Evolutionary conservation across 2,888 invertebrate species (phyloP).

Genomic region (Thereva unica): DNA sequence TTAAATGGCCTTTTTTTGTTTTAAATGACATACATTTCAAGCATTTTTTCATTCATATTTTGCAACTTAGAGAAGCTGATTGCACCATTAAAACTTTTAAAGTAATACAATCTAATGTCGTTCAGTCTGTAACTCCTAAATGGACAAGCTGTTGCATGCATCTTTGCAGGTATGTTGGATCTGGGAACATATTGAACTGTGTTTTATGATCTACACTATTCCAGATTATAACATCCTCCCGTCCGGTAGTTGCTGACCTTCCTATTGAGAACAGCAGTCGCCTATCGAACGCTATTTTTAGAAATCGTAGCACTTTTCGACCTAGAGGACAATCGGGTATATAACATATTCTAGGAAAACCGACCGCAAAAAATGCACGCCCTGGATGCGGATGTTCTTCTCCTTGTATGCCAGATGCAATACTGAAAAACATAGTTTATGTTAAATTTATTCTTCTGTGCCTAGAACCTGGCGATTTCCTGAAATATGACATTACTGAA

Average conservation of each 20-base stretch:
- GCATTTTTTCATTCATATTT: constrained; percentile 4
- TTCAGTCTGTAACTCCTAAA: constrained; percentile 58
- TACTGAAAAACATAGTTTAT: constrained; percentile 60
- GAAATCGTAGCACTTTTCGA: constrained; percentile 72
- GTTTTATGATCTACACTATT: constrained; percentile 88
- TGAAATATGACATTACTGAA: no score
- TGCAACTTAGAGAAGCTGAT: background rate
- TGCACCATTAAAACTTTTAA: constrained; percentile 16
- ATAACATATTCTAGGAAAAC: constrained; percentile 81
- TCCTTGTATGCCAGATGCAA: constrained; percentile 83
- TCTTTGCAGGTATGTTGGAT: constrained; percentile 72
- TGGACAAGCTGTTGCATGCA: constrained; percentile 59
- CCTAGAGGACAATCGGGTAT: constrained; percentile 84
- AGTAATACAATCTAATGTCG: background rate
- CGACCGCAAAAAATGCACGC: constrained; percentile 84
- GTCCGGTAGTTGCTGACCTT: constrained; percentile 85
- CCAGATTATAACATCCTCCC: constrained; percentile 91
- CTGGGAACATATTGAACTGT: constrained; percentile 76
- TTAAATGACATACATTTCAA: background rate
- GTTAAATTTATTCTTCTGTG: no score
- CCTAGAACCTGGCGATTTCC: no score
- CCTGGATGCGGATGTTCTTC: constrained; percentile 80
- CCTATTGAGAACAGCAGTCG: constrained; percentile 84
- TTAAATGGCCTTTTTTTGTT: background rate
- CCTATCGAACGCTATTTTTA: constrained; percentile 82